Evolutionary conservation across 2,888 invertebrate species (phyloP), one percentile per base, ranked within the genome.

Genomic region (Apamea monoglypha): DNA sequence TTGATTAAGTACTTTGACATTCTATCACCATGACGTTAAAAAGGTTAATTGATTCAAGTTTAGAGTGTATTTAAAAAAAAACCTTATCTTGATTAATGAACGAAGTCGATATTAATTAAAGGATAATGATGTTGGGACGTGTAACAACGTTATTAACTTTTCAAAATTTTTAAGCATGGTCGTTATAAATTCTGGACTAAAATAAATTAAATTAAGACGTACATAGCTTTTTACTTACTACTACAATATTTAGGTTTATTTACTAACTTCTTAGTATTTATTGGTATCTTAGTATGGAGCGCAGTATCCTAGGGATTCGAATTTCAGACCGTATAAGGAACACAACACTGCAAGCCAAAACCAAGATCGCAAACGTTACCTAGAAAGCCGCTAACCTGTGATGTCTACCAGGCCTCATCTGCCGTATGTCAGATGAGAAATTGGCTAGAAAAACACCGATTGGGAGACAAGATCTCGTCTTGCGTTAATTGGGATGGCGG

Each of bases 61-160:
- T 1, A 7, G 1, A 73, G 47, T 32, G 16, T 44, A 36, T 71
- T 66, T 50, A 36, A 44, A n/a, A 36, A n/a, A 44, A 81, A 74
- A 72, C 6, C 36, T 77, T 63, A 29, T 64, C 66, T 72, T 78
- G 40, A 68, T 77, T 74, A 78, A 84, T 84, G 36, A 81, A 74
- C 8, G 14, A 61, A 72, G 64, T 61, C 14, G 14, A 61, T 50
- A 70, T 80, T 53, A 64, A 69, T 75, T 40, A 69, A 53, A 40
- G 50, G 12, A 25, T 76, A 70, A 81, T 81, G 18, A 61, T 36
- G 29, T 36, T 36, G 59, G 36, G 47, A 61, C 59, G 16, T 67
- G 21, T 71, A 70, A 81, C 76, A 40, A 71, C 59, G 50, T 70
- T 21, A 69, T 75, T 66, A 76, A 76, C 64, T 50, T 80, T 69